Evolutionary conservation across 2,888 invertebrate genomes (phyloP).

Genomic region (Volucella inanis): DNA sequence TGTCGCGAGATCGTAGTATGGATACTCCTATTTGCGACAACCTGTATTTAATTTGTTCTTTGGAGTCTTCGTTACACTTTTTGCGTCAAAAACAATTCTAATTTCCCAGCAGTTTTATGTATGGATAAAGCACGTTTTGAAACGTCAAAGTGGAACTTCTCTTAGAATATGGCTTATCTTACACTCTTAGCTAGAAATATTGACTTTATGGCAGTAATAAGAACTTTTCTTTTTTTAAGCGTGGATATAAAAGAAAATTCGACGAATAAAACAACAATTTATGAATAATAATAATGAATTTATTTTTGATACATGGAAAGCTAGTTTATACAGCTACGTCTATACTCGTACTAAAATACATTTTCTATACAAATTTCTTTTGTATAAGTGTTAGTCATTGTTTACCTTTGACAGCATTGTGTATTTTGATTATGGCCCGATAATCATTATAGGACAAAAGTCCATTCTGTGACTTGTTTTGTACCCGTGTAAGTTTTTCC

Average conservation of each 20-base stretch:
- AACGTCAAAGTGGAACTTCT: no score
- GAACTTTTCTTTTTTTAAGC: no score
- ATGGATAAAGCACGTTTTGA: no score
- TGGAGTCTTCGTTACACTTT: no score
- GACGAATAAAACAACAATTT: background rate
- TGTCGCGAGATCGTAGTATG: no score
- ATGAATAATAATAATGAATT: slow-evolving; percentile 61
- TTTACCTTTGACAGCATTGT: slow-evolving; percentile 77
- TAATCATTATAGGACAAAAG: slow-evolving; percentile 82
- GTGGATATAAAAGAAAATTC: background rate
- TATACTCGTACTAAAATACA: slow-evolving; percentile 42
- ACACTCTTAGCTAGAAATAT: no score
- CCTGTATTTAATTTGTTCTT: no score
- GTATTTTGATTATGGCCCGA: slow-evolving; percentile 79
- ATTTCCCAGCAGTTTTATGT: no score
- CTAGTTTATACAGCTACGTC: slow-evolving; percentile 59
- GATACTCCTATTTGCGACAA: no score
- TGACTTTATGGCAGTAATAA: no score
- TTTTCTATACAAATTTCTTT: slow-evolving; percentile 57
- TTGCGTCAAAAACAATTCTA: no score
- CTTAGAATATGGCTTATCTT: background rate
- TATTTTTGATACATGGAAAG: slow-evolving; percentile 51
- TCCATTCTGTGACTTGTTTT: slow-evolving; percentile 79
- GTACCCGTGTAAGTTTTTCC: slow-evolving; percentile 78
- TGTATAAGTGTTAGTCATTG: slow-evolving; percentile 60